Percentiles rank a stretch among this genome's conserved stretches.
Conservation (phyloP, 2,797 vertebrate species). For the Margarornis squamiger region DNA sequence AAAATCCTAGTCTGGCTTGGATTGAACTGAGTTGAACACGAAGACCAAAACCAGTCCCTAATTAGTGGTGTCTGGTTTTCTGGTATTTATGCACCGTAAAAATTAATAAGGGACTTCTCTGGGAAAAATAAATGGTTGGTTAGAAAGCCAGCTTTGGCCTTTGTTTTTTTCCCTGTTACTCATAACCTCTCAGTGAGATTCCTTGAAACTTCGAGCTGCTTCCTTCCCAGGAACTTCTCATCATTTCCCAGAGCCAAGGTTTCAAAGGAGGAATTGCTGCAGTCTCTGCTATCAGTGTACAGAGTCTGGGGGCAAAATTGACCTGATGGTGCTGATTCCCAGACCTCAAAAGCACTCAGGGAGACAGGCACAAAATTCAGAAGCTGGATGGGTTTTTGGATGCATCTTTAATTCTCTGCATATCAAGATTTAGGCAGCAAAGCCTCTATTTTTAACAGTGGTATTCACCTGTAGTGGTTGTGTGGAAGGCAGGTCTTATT, state of each 20-base stretch:
- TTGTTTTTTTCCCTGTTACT: constrained; percentile 13
- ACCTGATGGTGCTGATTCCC: neutral
- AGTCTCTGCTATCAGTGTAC: neutral
- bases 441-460: neutral
- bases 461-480: neutral
- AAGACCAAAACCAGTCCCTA: constrained; percentile 40
- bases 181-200: constrained; percentile 5
- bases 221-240: constrained; percentile 8
- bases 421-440: neutral
- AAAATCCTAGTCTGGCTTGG: neutral
- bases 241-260: neutral
- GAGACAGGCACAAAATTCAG: neutral
- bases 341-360: neutral
- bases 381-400: neutral
- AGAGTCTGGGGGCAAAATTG: neutral
- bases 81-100: constrained; percentile 53
- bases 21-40: neutral
- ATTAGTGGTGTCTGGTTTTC: constrained; percentile 54
- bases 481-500: neutral
- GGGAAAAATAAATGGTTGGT: constrained; percentile 53
- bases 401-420: neutral
- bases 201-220: constrained; percentile 7
- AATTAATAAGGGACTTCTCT: constrained; percentile 56
- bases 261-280: neutral
- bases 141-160: neutral